phyloP scores from a whole-genome alignment of 2,888 invertebrate species.

The Aphidius colemani region DNA sequence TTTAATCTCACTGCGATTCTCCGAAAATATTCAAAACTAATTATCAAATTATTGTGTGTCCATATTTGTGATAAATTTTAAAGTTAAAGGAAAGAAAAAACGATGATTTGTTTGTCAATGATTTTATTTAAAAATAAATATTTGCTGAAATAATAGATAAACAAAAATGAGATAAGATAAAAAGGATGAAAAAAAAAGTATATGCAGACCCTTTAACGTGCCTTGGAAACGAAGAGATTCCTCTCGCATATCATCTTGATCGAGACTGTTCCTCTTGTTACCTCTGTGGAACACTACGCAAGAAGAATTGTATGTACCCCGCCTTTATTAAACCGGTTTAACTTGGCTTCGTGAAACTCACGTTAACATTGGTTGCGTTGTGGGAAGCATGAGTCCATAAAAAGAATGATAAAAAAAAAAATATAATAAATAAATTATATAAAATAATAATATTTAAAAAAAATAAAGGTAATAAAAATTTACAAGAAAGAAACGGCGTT shows the following conservation, averaged over 20 bases:
- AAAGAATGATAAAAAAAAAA: slow-evolving; percentile 34
- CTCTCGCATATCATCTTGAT: slow-evolving; percentile 32
- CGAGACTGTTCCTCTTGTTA: slow-evolving; percentile 30
- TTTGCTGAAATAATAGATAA: too few species aligned
- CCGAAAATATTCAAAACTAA: too few species aligned
- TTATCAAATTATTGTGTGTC: neutral
- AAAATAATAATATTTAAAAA: neutral
- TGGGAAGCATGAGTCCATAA: slow-evolving; percentile 48
- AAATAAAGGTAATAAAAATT: neutral
- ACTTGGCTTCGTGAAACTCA: slow-evolving; percentile 51
- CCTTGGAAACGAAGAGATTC: slow-evolving; percentile 30
- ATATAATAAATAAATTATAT: slow-evolving; percentile 12
- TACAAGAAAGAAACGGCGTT: neutral
- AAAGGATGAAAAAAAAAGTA: slow-evolving; percentile 8
- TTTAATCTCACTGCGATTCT: too few species aligned
- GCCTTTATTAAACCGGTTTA: slow-evolving; percentile 52
- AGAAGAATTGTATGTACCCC: slow-evolving; percentile 38
- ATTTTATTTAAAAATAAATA: too few species aligned
- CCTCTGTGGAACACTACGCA: slow-evolving; percentile 39
- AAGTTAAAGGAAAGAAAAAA: neutral
- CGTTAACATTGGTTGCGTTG: slow-evolving; percentile 51
- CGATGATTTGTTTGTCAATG: neutral
- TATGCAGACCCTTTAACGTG: slow-evolving; percentile 20
- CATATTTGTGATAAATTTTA: neutral
- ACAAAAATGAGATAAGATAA: neutral